Evolutionary conservation across 2,113 vertebrate genomes (phyloP).

Genomic region (Elephantulus edwardii): DNA sequence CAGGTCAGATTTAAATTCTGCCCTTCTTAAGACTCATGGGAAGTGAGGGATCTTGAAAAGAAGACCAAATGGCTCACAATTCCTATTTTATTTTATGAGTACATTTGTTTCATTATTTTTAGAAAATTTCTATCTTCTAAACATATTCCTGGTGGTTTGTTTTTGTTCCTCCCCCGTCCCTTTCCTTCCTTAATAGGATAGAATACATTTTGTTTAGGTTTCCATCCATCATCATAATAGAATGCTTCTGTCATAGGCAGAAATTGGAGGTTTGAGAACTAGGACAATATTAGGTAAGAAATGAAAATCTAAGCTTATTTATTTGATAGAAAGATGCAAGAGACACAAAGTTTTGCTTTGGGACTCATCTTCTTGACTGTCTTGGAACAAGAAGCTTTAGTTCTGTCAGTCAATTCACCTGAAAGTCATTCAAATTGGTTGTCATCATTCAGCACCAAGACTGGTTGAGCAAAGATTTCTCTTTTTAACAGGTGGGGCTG

Average conservation of each 20-base stretch:
- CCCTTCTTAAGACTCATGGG: not conserved
- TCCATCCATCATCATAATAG: constrained; percentile 61
- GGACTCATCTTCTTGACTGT: not conserved
- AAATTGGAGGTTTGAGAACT: constrained; percentile 34
- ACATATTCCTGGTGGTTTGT: constrained; percentile 60
- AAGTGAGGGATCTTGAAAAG: not conserved
- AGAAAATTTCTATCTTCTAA: constrained; percentile 41
- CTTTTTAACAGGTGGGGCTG: not conserved
- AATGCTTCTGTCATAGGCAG: constrained; percentile 58
- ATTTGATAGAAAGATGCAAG: not conserved
- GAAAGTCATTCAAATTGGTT: not conserved
- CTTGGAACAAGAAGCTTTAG: constrained; percentile 2
- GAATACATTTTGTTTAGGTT: constrained; percentile 49
- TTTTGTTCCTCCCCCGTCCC: not conserved
- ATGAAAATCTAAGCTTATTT: constrained; percentile 16
- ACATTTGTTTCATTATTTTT: constrained; percentile 57
- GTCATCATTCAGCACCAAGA: constrained; percentile 23
- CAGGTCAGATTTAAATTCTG: constrained; percentile 7
- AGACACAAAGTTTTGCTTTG: constrained; percentile 16
- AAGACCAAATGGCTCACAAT: not conserved
- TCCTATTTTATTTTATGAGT: constrained; percentile 4
- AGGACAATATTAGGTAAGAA: constrained; percentile 23
- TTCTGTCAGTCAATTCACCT: not conserved
- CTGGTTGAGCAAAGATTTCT: not conserved
- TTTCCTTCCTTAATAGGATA: constrained; percentile 11